Evolutionary conservation across 2,888 invertebrate species (phyloP).

Genomic region (Timandra comae): DNA sequence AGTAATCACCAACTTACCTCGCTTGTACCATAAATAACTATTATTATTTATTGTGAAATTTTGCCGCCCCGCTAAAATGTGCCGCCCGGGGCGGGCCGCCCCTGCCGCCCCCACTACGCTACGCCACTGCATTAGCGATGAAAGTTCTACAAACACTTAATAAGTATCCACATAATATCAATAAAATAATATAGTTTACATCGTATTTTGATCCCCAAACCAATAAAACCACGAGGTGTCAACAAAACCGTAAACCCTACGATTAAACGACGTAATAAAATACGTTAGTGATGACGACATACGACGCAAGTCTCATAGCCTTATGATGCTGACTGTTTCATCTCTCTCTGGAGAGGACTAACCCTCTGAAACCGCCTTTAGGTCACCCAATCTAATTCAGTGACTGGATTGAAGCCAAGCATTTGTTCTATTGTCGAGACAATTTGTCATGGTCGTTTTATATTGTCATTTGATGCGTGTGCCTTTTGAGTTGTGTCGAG

Average conservation of each 20-base stretch:
- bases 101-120: no score
- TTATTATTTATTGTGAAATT: no score
- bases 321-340: no score
- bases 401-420: slow-evolving; percentile 66
- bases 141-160: no score
- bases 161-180: no score
- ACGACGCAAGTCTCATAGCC: slow-evolving; percentile 1
- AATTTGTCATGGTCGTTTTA: slow-evolving; percentile 49
- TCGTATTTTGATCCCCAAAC: slow-evolving; percentile 12
- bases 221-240: slow-evolving; percentile 13
- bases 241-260: slow-evolving; percentile 13
- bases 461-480: slow-evolving; percentile 45
- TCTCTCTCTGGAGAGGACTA: no score
- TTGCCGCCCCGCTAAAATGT: no score
- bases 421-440: slow-evolving; percentile 66
- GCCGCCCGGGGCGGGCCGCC: no score
- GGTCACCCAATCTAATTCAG: slow-evolving; percentile 60
- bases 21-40: no score
- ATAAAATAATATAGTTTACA: background rate
- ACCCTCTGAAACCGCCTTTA: slow-evolving; percentile 28
- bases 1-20: no score
- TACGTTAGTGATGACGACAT: slow-evolving; percentile 7
- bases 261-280: slow-evolving; percentile 13
- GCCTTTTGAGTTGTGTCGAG: slow-evolving; percentile 31
- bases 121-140: no score